phyloP scores from a whole-genome alignment of 1,140 invertebrate genomes.

The Camponotus floridanus region DNA sequence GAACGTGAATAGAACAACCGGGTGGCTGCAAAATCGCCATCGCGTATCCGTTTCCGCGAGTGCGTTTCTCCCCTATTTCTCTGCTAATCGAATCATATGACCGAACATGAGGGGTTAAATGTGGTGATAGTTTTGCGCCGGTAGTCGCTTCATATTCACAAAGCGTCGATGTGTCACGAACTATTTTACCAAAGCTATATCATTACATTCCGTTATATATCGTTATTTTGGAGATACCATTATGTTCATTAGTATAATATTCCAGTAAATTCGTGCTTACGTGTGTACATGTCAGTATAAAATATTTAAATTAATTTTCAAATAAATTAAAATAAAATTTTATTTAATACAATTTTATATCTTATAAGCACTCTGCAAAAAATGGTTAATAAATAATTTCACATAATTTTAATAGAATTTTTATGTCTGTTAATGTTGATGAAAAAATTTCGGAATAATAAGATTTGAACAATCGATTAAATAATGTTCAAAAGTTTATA shows the following conservation, averaged over 20 bases:
- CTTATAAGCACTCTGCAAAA: background rate
- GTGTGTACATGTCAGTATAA: too few relatives aligned
- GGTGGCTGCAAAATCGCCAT: constrained; percentile 48
- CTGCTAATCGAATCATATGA: constrained; percentile 61
- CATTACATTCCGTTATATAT: constrained; percentile 2
- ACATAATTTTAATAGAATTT: too few relatives aligned
- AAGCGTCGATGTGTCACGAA: background rate
- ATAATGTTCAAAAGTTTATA: constrained; percentile 1
- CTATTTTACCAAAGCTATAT: background rate
- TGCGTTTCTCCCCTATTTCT: constrained; percentile 30
- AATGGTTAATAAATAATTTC: background rate
- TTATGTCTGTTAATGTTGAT: background rate
- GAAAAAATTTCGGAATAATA: background rate
- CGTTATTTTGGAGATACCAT: background rate
- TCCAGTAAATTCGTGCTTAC: constrained; percentile 11
- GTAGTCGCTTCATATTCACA: background rate
- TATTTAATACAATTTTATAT: background rate
- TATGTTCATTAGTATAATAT: constrained; percentile 25
- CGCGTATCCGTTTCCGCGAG: constrained; percentile 69
- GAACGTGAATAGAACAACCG: constrained; percentile 71
- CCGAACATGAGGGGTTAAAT: constrained; percentile 65
- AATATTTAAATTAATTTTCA: background rate
- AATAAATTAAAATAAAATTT: background rate
- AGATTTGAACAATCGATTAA: background rate
- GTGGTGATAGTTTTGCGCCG: constrained; percentile 36